Evolutionary conservation across 2,797 vertebrate genomes (phyloP).

Genomic region (Galaxias olidus): DNA sequence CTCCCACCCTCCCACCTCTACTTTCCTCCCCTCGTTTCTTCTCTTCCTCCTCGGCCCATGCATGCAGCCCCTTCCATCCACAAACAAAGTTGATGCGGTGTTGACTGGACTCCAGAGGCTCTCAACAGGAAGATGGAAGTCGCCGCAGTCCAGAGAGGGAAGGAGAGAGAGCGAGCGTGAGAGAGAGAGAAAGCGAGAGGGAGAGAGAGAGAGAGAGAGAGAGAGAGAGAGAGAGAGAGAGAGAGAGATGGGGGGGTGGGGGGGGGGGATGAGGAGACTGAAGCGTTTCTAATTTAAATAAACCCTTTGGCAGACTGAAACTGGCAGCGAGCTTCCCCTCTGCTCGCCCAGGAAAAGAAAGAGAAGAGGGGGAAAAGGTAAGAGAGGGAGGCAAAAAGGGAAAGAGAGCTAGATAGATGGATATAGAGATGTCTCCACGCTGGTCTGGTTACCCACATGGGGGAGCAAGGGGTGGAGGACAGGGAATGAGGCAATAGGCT

Average conservation of each 20-base stretch:
- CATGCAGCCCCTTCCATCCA: slow-evolving; percentile 56
- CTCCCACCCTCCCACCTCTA: slow-evolving; percentile 56
- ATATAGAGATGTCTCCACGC: slow-evolving; percentile 68
- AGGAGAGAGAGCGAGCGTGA: slow-evolving; percentile 10
- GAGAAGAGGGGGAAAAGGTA: slow-evolving; percentile 42
- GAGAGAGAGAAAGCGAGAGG: background rate
- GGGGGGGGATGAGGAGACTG: slow-evolving; percentile 66
- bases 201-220: slow-evolving; percentile 1
- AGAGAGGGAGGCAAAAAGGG: slow-evolving; percentile 48
- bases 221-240: slow-evolving; percentile 22
- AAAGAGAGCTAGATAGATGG: slow-evolving; percentile 64
- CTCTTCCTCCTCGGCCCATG: slow-evolving; percentile 28
- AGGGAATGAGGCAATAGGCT: slow-evolving; percentile 52
- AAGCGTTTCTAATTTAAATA: slow-evolving; percentile 85
- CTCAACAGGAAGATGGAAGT: slow-evolving; percentile 60
- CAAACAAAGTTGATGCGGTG: slow-evolving; percentile 76
- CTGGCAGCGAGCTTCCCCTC: slow-evolving; percentile 82
- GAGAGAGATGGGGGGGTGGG: too few species aligned
- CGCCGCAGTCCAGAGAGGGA: slow-evolving; percentile 40
- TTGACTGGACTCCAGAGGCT: slow-evolving; percentile 70
- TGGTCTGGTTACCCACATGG: slow-evolving; percentile 65
- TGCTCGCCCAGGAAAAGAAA: slow-evolving; percentile 57
- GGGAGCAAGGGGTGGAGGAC: slow-evolving; percentile 59
- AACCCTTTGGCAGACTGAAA: slow-evolving; percentile 82
- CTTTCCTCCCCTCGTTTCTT: slow-evolving; percentile 37